Conservation (phyloP, 2,113 vertebrate species). For the Apodemus sylvaticus region DNA sequence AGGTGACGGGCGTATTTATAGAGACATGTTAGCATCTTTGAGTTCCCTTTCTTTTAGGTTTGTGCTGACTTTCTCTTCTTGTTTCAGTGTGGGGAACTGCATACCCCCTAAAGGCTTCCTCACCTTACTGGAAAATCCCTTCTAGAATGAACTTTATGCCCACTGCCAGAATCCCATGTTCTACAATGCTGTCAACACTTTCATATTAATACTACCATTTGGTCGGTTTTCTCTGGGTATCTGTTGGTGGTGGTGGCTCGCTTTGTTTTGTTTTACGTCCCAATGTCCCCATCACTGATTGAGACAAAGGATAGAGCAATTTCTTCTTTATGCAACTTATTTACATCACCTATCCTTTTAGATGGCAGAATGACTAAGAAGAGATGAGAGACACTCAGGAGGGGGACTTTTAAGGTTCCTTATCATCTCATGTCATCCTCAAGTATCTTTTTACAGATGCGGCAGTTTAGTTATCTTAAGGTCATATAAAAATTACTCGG, state of each 20-base stretch:
- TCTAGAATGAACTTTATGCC: neutral
- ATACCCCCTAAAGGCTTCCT: neutral
- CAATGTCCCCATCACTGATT: neutral
- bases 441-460: neutral
- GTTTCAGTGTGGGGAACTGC: neutral
- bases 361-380: neutral
- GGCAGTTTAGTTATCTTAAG: neutral
- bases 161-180: conserved; percentile 7
- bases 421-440: neutral
- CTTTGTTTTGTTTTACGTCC: neutral
- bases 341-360: neutral
- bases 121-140: neutral
- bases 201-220: conserved; percentile 10
- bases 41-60: neutral
- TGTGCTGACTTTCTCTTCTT: neutral
- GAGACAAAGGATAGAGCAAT: neutral
- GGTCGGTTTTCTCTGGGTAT: too few species aligned
- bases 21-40: neutral
- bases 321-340: neutral
- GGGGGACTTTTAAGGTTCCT: neutral
- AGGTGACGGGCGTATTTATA: neutral
- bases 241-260: too few species aligned
- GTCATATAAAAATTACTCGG: neutral
- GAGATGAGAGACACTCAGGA: neutral
- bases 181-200: neutral